Percentiles rank a stretch among this genome's conserved stretches.
These are phyloP conservation scores for Cacoxenus indagator DNA, from an alignment of 2,888 invertebrate genomes.

Conservation along the genomic window DNA sequence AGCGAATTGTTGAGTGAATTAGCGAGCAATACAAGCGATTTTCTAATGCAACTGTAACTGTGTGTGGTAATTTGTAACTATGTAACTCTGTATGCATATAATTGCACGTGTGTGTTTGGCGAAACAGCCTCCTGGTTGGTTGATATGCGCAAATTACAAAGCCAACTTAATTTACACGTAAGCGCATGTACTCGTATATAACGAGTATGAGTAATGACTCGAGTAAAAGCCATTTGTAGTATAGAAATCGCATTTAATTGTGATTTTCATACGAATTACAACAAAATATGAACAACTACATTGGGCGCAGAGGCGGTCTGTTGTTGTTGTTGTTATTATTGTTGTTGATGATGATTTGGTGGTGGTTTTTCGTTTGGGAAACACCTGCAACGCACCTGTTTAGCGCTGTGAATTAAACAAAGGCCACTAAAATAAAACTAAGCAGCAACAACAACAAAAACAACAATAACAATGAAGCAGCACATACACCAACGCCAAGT, in stretches of 20 bases:
- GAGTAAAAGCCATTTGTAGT: too few relatives aligned
- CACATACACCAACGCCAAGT: slow-evolving; percentile 36
- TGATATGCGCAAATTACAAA: slow-evolving; percentile 41
- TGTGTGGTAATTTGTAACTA: too few relatives aligned
- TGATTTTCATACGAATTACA: slow-evolving; percentile 47
- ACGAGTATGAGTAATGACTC: too few relatives aligned
- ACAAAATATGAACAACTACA: slow-evolving; percentile 11
- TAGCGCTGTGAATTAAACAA: slow-evolving; percentile 41
- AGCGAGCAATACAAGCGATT: not conserved
- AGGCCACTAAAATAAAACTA: slow-evolving; percentile 43
- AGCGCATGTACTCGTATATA: too few relatives aligned
- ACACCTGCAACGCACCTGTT: slow-evolving; percentile 69
- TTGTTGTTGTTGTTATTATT: slow-evolving; percentile 19
- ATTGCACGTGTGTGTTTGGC: slow-evolving; percentile 30
- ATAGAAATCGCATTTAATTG: slow-evolving; percentile 69
- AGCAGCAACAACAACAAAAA: slow-evolving; percentile 32
- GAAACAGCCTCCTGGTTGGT: slow-evolving; percentile 6
- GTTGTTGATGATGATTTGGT: slow-evolving; percentile 21
- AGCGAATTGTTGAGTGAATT: not conserved
- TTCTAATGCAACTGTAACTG: slow-evolving; percentile 7
- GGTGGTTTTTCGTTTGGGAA: slow-evolving; percentile 57
- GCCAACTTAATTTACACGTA: too few relatives aligned
- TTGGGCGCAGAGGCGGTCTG: not conserved
- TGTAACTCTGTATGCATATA: too few relatives aligned
- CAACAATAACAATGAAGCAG: slow-evolving; percentile 40